Conservation (phyloP, 2,888 invertebrate species). For the Synergus japonicus region DNA sequence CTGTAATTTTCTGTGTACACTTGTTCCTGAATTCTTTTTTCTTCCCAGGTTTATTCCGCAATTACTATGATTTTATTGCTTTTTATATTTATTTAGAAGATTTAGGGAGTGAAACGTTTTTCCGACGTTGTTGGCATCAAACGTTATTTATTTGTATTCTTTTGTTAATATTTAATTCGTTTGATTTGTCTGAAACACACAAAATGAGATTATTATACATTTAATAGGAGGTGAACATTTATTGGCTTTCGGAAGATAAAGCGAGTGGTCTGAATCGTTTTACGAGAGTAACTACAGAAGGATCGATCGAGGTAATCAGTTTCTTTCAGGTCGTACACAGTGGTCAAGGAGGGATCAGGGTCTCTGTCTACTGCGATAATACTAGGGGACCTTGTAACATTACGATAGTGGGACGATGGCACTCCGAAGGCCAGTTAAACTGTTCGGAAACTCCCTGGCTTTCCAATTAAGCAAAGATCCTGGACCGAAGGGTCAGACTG, state of each 20-base stretch:
- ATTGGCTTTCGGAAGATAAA: constrained; percentile 18
- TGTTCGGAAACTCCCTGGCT: constrained; percentile 76
- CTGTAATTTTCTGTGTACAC: too few species aligned
- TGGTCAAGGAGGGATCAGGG: constrained; percentile 56
- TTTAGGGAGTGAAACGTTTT: too few species aligned
- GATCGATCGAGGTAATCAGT: constrained; percentile 53
- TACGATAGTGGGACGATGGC: constrained; percentile 66
- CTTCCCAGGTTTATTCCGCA: too few species aligned
- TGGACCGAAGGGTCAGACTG: constrained; percentile 67
- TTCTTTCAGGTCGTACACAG: constrained; percentile 55
- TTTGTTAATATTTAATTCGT: not conserved
- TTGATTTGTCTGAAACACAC: not conserved
- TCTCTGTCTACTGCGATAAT: constrained; percentile 61
- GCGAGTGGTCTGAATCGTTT: constrained; percentile 29
- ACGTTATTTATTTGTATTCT: too few species aligned
- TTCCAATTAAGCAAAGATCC: constrained; percentile 77
- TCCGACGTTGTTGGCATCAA: too few species aligned
- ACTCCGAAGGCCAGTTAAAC: constrained; percentile 75
- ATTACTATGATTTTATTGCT: too few species aligned
- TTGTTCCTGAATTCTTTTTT: too few species aligned
- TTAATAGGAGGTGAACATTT: not conserved
- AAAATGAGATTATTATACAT: constrained; percentile 5
- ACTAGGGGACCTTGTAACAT: constrained; percentile 62
- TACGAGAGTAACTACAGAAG: constrained; percentile 24
- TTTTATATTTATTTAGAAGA: too few species aligned